These are phyloP conservation scores for Leptobrachium leishanense DNA, from an alignment of 2,113 vertebrate species.

Conservation along the genomic window DNA sequence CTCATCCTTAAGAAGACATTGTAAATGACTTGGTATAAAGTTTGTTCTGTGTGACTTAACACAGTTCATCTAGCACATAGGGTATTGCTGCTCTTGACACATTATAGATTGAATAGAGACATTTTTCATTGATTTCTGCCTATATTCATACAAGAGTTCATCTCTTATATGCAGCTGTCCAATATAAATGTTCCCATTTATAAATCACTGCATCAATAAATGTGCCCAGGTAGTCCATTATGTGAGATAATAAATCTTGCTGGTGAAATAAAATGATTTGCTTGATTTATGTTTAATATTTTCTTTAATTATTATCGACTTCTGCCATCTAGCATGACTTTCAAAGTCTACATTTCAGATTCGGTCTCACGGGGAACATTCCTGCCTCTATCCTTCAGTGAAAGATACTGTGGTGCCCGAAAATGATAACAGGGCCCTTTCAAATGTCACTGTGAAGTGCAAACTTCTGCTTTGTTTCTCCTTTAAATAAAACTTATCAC, in stretches of 20 bases:
- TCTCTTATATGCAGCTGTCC: slow-evolving; percentile 35
- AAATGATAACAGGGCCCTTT: slow-evolving; percentile 20
- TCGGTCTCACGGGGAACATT: background rate
- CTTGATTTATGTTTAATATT: slow-evolving; percentile 46
- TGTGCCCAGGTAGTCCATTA: slow-evolving; percentile 34
- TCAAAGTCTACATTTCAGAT: slow-evolving; percentile 18
- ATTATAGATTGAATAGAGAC: slow-evolving; percentile 35
- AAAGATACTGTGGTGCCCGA: background rate
- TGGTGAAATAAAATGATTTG: slow-evolving; percentile 29
- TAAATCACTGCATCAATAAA: slow-evolving; percentile 48
- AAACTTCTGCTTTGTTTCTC: background rate
- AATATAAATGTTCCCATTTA: slow-evolving; percentile 44
- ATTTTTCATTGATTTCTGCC: slow-evolving; percentile 46
- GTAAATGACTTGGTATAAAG: too few species aligned
- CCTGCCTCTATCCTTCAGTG: slow-evolving; percentile 1
- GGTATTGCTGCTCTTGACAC: background rate
- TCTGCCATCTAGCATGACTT: slow-evolving; percentile 18
- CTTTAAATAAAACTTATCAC: slow-evolving; percentile 16
- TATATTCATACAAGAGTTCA: slow-evolving; percentile 40
- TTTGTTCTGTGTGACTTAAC: slow-evolving; percentile 5
- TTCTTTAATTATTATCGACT: slow-evolving; percentile 43
- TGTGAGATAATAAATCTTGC: slow-evolving; percentile 34
- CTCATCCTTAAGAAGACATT: too few species aligned
- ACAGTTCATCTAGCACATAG: slow-evolving; percentile 12
- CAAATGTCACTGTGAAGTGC: slow-evolving; percentile 29